phyloP scores from a whole-genome alignment of 1,140 invertebrate genomes.

The Drosophila pectinifera region DNA sequence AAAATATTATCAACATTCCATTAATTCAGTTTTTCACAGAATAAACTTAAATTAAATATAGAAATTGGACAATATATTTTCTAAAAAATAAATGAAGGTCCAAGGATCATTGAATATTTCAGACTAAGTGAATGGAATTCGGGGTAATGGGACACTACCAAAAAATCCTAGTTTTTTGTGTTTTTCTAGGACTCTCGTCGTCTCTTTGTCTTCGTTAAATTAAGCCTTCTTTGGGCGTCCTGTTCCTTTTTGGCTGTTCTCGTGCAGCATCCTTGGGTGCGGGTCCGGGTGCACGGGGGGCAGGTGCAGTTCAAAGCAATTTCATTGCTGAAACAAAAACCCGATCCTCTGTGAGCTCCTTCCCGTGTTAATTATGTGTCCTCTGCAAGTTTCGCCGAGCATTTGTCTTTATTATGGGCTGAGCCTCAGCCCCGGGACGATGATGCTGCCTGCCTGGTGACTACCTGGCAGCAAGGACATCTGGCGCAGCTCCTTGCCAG shows the following conservation, averaged over 20 bases:
- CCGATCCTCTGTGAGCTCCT: constrained; percentile 28
- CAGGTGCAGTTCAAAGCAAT: constrained; percentile 60
- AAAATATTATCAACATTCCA: no score
- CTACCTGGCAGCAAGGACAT: constrained; percentile 73
- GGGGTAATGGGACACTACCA: no score
- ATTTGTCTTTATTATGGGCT: constrained; percentile 77
- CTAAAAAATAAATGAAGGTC: no score
- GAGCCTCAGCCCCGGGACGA: constrained; percentile 22
- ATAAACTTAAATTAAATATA: no score
- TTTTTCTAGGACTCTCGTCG: neutral
- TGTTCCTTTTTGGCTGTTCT: constrained; percentile 13
- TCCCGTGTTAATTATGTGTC: constrained; percentile 60
- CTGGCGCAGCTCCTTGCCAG: constrained; percentile 52
- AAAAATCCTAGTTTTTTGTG: no score
- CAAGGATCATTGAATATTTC: no score
- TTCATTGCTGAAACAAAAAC: constrained; percentile 43
- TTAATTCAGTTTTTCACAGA: no score
- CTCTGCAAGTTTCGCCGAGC: constrained; percentile 61
- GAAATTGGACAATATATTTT: no score
- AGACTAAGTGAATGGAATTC: no score
- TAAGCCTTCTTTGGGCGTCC: constrained; percentile 8
- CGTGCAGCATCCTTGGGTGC: constrained; percentile 32
- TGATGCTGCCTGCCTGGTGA: constrained; percentile 9
- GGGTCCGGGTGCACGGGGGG: constrained; percentile 6
- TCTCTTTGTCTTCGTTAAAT: constrained; percentile 18